These are phyloP conservation scores for Zoroaster sp. DNA, from an alignment of 53 echinoderm and acorn worm species.

Conservation along the genomic window DNA sequence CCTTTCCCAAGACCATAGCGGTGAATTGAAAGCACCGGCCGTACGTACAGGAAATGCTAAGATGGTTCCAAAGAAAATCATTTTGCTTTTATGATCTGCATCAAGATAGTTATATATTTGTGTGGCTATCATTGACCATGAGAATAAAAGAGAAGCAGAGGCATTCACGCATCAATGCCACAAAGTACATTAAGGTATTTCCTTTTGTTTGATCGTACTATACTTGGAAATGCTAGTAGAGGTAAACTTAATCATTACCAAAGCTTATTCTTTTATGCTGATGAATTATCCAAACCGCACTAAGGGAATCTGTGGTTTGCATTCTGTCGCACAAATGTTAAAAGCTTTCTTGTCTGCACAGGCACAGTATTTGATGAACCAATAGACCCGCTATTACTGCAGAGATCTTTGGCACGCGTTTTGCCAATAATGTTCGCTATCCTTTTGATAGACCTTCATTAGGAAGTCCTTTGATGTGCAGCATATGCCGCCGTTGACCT, in stretches of 20 bases:
- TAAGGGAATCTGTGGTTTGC: background rate
- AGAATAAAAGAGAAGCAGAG: background rate
- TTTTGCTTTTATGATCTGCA: background rate
- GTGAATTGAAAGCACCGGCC: background rate
- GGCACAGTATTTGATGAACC: conserved; percentile 3
- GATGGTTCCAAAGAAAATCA: conserved; percentile 2
- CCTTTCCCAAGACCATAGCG: background rate
- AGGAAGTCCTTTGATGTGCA: conserved; percentile 32
- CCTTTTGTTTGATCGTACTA: background rate
- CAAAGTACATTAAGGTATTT: background rate
- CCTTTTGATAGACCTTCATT: conserved; percentile 46
- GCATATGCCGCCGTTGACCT: conserved; percentile 38
- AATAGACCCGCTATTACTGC: background rate
- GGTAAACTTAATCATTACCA: background rate
- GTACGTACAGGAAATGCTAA: conserved; percentile 11
- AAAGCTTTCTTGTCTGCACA: background rate
- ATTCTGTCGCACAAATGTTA: background rate
- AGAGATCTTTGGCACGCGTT: background rate
- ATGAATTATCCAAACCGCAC: background rate
- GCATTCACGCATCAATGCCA: background rate
- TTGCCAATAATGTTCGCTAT: conserved; percentile 26
- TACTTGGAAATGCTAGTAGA: background rate
- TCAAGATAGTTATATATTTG: background rate
- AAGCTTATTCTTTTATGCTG: background rate
- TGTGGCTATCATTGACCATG: background rate